Percentiles rank a stretch among this genome's conserved stretches.
Evolutionary conservation across 2,113 vertebrate species (phyloP).

Genomic region (Siniperca knerii): DNA sequence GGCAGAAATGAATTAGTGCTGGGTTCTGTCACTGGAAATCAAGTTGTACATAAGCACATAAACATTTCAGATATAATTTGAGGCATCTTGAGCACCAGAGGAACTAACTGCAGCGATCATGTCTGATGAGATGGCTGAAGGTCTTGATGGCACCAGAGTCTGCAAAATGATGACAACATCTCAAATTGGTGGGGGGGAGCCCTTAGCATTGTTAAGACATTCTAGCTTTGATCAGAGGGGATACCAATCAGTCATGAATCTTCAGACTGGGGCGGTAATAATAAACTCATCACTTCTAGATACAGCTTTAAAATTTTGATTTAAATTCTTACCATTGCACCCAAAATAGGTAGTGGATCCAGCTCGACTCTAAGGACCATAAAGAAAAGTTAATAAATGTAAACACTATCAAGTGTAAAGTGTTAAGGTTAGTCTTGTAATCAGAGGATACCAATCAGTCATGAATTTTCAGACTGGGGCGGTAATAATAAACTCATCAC

Average conservation of each 20-base stretch:
- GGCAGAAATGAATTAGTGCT: no score
- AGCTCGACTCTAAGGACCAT: not conserved
- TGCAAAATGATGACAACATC: not conserved
- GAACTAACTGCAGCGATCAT: no score
- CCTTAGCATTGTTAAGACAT: no score
- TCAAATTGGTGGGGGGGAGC: accelerated
- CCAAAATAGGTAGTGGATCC: not conserved
- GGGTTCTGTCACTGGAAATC: not conserved
- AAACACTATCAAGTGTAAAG: no score
- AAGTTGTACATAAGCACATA: not conserved
- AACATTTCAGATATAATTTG: no score
- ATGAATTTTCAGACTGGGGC: conserved; percentile 80
- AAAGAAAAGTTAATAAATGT: not conserved
- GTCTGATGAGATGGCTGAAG: no score
- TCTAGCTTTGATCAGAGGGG: conserved; percentile 59
- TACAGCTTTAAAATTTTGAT: not conserved
- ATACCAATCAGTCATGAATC: conserved; percentile 71
- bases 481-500: conserved; percentile 75
- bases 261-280: conserved; percentile 83
- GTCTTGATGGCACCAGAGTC: not conserved
- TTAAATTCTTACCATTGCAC: not conserved
- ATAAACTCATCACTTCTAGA: conserved; percentile 63
- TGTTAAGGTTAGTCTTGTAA: no score
- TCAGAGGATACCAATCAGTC: conserved; percentile 75
- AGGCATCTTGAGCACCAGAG: no score